Evolutionary conservation across 1,140 invertebrate genomes (phyloP).

Genomic region (Bilobella aurantiaca): DNA sequence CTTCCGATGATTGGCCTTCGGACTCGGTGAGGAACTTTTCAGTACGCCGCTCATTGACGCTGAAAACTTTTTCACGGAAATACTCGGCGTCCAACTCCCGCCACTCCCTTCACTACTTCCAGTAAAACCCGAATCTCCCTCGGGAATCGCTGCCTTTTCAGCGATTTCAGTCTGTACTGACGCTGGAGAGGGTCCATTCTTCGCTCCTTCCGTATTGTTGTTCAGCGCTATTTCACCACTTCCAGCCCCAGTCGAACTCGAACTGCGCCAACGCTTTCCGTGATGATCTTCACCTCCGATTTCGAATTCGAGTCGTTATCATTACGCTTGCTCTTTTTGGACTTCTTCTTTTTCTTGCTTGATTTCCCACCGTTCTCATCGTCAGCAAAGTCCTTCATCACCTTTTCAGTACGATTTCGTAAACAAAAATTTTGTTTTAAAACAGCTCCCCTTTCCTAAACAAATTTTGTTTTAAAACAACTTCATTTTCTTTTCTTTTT

Average conservation of each 20-base stretch:
- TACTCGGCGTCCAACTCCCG: slow-evolving; percentile 9
- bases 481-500: too few relatives aligned
- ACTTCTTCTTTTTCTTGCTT: slow-evolving; percentile 45
- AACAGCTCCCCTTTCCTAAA: too few relatives aligned
- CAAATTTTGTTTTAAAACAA: too few relatives aligned
- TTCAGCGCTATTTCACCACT: slow-evolving; percentile 35
- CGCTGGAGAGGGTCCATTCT: slow-evolving; percentile 26
- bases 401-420: too few relatives aligned
- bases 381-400: slow-evolving; percentile 67
- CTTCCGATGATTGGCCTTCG: background rate
- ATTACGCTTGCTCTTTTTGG: slow-evolving; percentile 39
- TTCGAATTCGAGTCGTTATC: slow-evolving; percentile 21
- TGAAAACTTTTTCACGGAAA: background rate
- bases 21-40: background rate
- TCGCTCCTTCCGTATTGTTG: slow-evolving; percentile 16
- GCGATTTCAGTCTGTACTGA: slow-evolving; percentile 19
- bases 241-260: slow-evolving; percentile 10
- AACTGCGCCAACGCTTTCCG: slow-evolving; percentile 48
- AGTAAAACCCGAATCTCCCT: slow-evolving; percentile 32
- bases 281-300: slow-evolving; percentile 36
- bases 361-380: slow-evolving; percentile 45
- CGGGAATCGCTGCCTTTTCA: background rate
- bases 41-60: background rate
- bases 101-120: slow-evolving; percentile 30
- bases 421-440: too few relatives aligned